phyloP scores from a whole-genome alignment of 2,797 vertebrate species.

The Lophius americanus region DNA sequence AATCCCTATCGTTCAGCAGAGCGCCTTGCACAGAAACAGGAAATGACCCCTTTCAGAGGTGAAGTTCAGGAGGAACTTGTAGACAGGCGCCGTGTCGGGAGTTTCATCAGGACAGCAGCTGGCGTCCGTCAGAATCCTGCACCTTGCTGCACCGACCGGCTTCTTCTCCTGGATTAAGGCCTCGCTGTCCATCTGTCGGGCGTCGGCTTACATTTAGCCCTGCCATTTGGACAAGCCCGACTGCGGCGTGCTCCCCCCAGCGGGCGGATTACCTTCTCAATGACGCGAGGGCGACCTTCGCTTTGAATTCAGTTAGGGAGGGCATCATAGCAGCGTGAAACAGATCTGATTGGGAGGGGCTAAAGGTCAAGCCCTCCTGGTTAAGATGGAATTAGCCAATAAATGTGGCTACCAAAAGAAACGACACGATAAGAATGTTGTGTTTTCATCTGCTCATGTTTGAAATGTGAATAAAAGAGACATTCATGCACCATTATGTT shows the following conservation, averaged over 20 bases:
- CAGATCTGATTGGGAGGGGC: constrained; percentile 42
- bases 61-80: constrained; percentile 52
- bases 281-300: constrained; percentile 73
- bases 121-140: constrained; percentile 68
- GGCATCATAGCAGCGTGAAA: constrained; percentile 45
- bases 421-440: constrained; percentile 8
- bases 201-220: constrained; percentile 77
- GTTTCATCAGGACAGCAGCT: constrained; percentile 67
- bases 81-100: constrained; percentile 35
- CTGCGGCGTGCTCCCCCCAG: constrained; percentile 56
- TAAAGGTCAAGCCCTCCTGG: constrained; percentile 51
- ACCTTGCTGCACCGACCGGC: constrained; percentile 73
- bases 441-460: neutral
- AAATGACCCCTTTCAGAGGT: constrained; percentile 37
- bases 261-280: constrained; percentile 67
- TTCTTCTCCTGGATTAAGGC: constrained; percentile 78
- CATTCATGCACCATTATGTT: neutral
- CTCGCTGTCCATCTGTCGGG: constrained; percentile 80
- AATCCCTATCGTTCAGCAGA: neutral
- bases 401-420: constrained; percentile 32
- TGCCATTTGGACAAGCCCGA: constrained; percentile 72
- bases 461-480: neutral
- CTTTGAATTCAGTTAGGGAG: constrained; percentile 49
- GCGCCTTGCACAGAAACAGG: constrained; percentile 19
- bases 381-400: constrained; percentile 52